These are phyloP conservation scores for Cheilosia pagana DNA, from an alignment of 2,888 invertebrate species.

Conservation along the genomic window DNA sequence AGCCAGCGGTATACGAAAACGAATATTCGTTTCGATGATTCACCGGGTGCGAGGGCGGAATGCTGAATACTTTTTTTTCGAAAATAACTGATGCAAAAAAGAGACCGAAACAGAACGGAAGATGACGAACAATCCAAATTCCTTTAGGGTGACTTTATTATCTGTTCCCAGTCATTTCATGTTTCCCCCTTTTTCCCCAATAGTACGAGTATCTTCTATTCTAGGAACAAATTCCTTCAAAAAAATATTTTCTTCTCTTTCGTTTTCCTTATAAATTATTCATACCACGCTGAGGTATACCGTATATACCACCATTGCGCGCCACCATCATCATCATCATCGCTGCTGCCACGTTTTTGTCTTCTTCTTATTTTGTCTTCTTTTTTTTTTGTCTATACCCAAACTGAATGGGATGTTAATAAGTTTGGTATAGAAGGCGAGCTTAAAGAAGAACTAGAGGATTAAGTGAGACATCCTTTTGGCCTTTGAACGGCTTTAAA, in stretches of 20 bases:
- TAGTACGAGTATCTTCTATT: conserved; percentile 7
- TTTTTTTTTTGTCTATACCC: conserved; percentile 49
- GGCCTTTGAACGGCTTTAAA: conserved; percentile 62
- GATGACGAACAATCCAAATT: conserved; percentile 73
- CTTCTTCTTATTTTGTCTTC: conserved; percentile 11
- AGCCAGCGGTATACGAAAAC: neutral
- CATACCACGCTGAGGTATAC: conserved; percentile 69
- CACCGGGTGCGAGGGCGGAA: conserved; percentile 16
- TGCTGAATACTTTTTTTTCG: conserved; percentile 54
- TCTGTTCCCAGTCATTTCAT: conserved; percentile 70
- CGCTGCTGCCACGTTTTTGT: conserved; percentile 25
- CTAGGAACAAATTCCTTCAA: conserved; percentile 63
- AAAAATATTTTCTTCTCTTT: conserved; percentile 1
- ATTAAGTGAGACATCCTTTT: conserved; percentile 65
- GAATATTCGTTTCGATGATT: conserved; percentile 54
- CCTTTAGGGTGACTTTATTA: conserved; percentile 75
- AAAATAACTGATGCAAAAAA: conserved; percentile 48
- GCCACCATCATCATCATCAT: conserved; percentile 25
- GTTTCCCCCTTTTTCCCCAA: conserved; percentile 25
- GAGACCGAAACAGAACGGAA: conserved; percentile 19
- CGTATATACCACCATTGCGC: conserved; percentile 25
- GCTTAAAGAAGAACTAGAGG: conserved; percentile 67
- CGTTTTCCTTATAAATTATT: conserved; percentile 71
- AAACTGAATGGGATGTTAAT: conserved; percentile 73
- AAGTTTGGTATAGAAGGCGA: conserved; percentile 56